Evolutionary conservation across 1,140 invertebrate genomes (phyloP), one percentile per base, ranked within the genome.

Genomic region (Lamellibrachia luymesi): DNA sequence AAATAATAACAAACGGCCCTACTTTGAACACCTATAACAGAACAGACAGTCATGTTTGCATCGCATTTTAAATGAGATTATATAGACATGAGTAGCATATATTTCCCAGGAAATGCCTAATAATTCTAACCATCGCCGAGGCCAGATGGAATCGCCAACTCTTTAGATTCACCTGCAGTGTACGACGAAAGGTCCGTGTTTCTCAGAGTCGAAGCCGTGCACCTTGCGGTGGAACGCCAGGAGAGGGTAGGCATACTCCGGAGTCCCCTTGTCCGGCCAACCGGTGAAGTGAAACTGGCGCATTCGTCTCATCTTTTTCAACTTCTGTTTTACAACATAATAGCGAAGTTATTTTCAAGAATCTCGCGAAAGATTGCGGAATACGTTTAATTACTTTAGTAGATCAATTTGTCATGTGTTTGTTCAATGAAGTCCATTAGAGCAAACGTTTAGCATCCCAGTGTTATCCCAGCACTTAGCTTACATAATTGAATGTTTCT

Each of bases 111-210:
- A 80, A 80, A 22, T 80, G 17, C n/a, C 4, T n/a, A 91, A 49
- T 2, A 50, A 25, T 5, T 80, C 13, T 8, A 80, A 80, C 13
- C 6, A 22, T 80, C 2, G 25, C 64, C 6, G 64, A 6, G 51
- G 10, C 51, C 10, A 52, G 51, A 10, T 52, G 64, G 17, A 6
- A 4, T 10, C 64, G 6, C 17, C 64, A 80, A 22, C 13, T 22
- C 4, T 6, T 22, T 22, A 49, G 49, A 49, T 92, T 93, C 96
- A 98, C 98, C 98, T 98, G 98, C 98, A 99, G 96, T 99, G 98
- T 51, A 99, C 98, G 91, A 99, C 97, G 94, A 99, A 98, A n/a
- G 98, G 98, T 52, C 92, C 25, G 1, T 2, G 49, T 52, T 51
- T 27, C 90, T 56, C 22, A 49, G 90, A 91, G 25, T 52, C 51